phyloP scores from a whole-genome alignment of 2,113 vertebrate genomes.

The Rhinichthys klamathensis region DNA sequence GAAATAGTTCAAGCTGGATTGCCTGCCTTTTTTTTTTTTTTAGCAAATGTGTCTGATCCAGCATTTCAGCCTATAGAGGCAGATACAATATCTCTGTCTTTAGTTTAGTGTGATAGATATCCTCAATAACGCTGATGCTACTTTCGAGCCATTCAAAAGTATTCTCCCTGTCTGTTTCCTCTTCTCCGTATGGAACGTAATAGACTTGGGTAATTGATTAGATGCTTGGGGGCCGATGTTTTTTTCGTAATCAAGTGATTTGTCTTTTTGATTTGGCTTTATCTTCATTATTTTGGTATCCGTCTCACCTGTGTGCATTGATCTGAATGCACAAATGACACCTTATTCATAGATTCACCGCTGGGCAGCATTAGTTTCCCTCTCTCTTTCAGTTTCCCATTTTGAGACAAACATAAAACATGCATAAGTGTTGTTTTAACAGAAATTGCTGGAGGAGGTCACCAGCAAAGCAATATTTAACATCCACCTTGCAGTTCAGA shows the following conservation, averaged over 20 bases:
- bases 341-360: conserved; percentile 1
- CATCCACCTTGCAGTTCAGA: not conserved
- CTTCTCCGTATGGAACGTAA: conserved; percentile 13
- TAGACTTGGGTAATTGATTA: conserved; percentile 52
- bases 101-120: conserved; percentile 54
- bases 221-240: conserved; percentile 38
- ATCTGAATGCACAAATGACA: conserved; percentile 37
- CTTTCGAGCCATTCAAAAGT: conserved; percentile 44
- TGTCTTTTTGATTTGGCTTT: conserved; percentile 51
- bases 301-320: conserved; percentile 41
- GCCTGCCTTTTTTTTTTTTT: conserved; percentile 41
- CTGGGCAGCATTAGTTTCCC: conserved; percentile 13
- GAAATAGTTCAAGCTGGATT: conserved; percentile 30
- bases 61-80: conserved; percentile 46
- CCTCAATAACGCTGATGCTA: conserved; percentile 50
- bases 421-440: conserved; percentile 23
- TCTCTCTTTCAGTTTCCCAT: not conserved
- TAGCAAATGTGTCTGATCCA: conserved; percentile 41
- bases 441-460: conserved; percentile 6
- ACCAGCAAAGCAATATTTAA: not conserved
- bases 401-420: conserved; percentile 7
- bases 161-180: conserved; percentile 43
- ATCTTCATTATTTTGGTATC: conserved; percentile 27
- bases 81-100: conserved; percentile 51
- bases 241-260: conserved; percentile 45